Percentiles rank a stretch among this genome's conserved stretches.
Evolutionary conservation across 1,140 invertebrate species (phyloP).

Genomic region (Formica selysi): DNA sequence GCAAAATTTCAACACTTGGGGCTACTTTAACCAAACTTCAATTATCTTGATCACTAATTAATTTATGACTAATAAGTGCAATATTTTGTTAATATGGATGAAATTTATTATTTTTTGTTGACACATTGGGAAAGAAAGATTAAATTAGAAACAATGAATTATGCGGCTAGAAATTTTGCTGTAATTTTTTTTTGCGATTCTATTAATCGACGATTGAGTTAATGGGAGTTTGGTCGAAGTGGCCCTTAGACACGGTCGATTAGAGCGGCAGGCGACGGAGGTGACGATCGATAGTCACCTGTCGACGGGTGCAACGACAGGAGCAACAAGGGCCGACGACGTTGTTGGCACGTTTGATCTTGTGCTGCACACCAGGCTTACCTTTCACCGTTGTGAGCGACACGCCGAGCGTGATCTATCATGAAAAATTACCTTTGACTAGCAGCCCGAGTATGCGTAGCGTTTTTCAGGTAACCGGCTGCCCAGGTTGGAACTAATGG

Average conservation of each 20-base stretch:
- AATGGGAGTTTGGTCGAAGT: no score
- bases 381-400: slow-evolving; percentile 83
- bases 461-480: slow-evolving; percentile 74
- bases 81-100: no score
- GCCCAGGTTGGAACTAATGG: slow-evolving; percentile 80
- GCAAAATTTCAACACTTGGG: slow-evolving; percentile 33
- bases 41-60: no score
- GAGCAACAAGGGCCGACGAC: slow-evolving; percentile 74
- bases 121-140: no score
- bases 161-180: no score
- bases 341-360: slow-evolving; percentile 86
- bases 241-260: slow-evolving; percentile 42
- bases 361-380: slow-evolving; percentile 78
- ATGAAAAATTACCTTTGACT: slow-evolving; percentile 87
- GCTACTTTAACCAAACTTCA: no score
- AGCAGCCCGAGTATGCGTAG: slow-evolving; percentile 71
- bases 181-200: no score
- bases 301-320: slow-evolving; percentile 64
- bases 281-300: slow-evolving; percentile 70
- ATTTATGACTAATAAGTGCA: no score
- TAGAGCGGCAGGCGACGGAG: slow-evolving; percentile 58
- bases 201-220: no score
- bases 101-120: no score
- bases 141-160: no score
- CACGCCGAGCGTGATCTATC: slow-evolving; percentile 85